phyloP scores from a whole-genome alignment of 2,797 vertebrate species.

The Tamandua tetradactyla region DNA sequence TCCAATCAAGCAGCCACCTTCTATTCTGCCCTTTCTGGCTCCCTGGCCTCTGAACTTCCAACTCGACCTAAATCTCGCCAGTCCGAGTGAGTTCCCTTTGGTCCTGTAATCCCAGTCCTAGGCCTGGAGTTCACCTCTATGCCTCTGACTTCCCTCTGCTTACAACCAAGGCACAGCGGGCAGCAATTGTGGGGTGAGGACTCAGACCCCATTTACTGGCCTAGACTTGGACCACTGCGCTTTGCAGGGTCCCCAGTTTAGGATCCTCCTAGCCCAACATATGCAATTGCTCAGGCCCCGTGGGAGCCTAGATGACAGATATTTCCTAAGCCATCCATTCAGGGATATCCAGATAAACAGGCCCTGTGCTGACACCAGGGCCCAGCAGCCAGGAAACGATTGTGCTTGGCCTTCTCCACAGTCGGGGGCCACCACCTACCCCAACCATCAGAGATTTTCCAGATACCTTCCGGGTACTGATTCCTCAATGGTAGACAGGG shows the following conservation, averaged over 20 bases:
- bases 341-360: neutral
- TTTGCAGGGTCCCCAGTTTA: neutral
- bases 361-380: neutral
- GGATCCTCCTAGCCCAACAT: neutral
- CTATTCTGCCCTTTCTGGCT: neutral
- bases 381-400: neutral
- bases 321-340: neutral
- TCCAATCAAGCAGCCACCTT: neutral
- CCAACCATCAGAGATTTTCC: neutral
- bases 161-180: neutral
- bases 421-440: neutral
- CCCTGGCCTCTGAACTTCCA: neutral
- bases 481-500: slow-evolving; percentile 1
- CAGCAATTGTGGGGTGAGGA: neutral
- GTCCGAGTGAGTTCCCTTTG: neutral
- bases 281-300: neutral
- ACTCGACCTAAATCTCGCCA: neutral
- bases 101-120: neutral
- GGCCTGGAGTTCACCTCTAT: neutral
- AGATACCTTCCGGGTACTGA: neutral
- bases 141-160: neutral
- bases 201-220: neutral
- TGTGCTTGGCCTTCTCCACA: neutral
- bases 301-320: neutral
- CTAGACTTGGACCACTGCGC: neutral